Conservation (phyloP, 2,113 vertebrate species). For the Pachyramphus minor region DNA sequence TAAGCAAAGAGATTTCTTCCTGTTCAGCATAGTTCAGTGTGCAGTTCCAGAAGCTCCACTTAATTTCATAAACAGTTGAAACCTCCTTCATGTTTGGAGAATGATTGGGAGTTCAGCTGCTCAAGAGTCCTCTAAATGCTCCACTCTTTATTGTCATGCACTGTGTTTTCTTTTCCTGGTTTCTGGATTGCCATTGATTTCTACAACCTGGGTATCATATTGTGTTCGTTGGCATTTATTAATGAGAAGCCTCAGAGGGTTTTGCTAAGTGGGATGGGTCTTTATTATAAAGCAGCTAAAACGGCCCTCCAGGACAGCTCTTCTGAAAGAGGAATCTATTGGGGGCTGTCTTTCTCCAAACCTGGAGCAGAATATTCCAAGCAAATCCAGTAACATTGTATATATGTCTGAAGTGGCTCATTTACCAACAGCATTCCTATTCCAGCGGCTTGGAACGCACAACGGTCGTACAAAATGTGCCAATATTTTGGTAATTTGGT, state of each 20-base stretch:
- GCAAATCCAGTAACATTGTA: not conserved
- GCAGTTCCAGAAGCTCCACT: slow-evolving; percentile 16
- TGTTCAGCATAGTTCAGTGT: not conserved
- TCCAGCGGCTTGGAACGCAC: not conserved
- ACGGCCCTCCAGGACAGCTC: not conserved
- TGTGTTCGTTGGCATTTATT: not conserved
- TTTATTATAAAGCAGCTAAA: not conserved
- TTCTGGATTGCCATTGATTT: not conserved
- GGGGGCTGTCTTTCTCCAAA: not conserved
- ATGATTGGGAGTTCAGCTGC: slow-evolving; percentile 4
- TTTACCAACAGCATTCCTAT: not conserved
- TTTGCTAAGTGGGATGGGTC: not conserved
- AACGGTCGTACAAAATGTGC: not conserved
- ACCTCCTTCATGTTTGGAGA: not conserved
- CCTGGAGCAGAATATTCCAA: not conserved
- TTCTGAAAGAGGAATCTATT: not conserved
- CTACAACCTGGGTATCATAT: not conserved
- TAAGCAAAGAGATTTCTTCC: slow-evolving; percentile 27
- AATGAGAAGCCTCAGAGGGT: not conserved
- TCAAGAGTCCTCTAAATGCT: not conserved
- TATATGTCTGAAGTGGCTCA: not conserved
- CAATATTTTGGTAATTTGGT: slow-evolving; percentile 11
- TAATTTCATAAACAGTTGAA: slow-evolving; percentile 21
- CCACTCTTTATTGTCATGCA: not conserved
- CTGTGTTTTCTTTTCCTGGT: not conserved